Base-by-base conservation (phyloP, 2,797 vertebrate genomes). In the Neopelma chrysocephalum region DNA sequence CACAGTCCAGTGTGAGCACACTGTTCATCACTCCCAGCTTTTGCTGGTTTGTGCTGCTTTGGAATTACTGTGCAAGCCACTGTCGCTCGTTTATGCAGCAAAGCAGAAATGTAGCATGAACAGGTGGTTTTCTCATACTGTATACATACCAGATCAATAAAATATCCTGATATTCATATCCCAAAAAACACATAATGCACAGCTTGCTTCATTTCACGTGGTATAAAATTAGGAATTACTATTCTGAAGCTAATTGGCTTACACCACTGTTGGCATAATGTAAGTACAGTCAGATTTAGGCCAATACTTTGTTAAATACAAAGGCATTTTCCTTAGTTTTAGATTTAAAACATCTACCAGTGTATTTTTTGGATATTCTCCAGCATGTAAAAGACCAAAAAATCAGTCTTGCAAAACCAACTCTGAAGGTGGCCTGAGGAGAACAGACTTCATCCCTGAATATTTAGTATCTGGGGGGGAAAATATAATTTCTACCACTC, bases 121-220 rank as follows among this genome's bases (percentile, higher is more conserved):
- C 19, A 1, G 78, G n/a, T 1, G 16, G 6, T 47, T 82, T 90
- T 60, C 47, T 54, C 48, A 31, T 73, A 34, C 15, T 40, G 5
- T 47, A 12, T 58, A 21, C 5, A 3, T 54, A 58, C 8, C 42
- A 62, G 15, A 16, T 69, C 43, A 89, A 83, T 69, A 69, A 88
- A 70, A 69, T 38, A 71, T 32, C 77, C 53, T 69, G 53, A 69
- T 80, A 26, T 0, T 8, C 45, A 23, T 70, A 77, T 54, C 21
- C 3, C 13, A 22, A 50, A 73, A 64, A 25, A 0, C 4, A 23
- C 19, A 8, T 10, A 56, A 76, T 29, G n/a, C 1, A 3, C 0
- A 0, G 27, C 26, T 82, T 48, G 21, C 31, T 90, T 93, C 4
- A 1, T 82, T 89, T 94, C 50, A 22, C 1, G 2, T 72, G 56